Evolutionary conservation across 2,113 vertebrate genomes (phyloP).

Genomic region (Coracopsis vasa): DNA sequence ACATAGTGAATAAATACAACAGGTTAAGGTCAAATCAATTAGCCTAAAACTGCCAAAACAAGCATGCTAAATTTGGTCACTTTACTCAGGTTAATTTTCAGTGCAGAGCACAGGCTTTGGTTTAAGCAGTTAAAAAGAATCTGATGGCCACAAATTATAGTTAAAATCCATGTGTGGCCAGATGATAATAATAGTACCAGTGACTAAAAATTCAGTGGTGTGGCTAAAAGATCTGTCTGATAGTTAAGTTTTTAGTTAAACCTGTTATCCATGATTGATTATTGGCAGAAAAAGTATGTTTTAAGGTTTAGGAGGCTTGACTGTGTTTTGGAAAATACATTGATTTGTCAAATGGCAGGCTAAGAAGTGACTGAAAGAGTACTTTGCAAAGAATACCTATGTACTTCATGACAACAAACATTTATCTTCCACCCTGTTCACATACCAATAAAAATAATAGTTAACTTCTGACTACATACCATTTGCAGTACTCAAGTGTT

Average conservation of each 20-base stretch:
- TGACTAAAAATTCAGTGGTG: not conserved
- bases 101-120: not conserved
- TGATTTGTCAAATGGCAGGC: not conserved
- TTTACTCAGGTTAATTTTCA: not conserved
- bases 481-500: not conserved
- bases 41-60: not conserved
- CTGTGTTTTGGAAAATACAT: not conserved
- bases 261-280: not conserved
- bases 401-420: not conserved
- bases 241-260: not conserved
- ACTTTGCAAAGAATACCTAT: rapidly evolving
- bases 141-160: not conserved
- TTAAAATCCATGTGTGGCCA: not conserved
- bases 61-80: not conserved
- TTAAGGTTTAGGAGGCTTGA: not conserved
- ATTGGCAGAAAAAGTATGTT: not conserved
- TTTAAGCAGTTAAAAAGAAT: not conserved
- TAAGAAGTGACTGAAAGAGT: not conserved
- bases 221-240: not conserved
- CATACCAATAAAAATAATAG: not conserved
- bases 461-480: not conserved
- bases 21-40: not conserved
- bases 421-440: not conserved
- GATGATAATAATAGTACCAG: not conserved
- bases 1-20: not conserved